Percentiles rank a stretch among this genome's conserved stretches.
These are phyloP conservation scores for Liolophura sinensis DNA, from an alignment of 1,140 invertebrate species.

Conservation along the genomic window DNA sequence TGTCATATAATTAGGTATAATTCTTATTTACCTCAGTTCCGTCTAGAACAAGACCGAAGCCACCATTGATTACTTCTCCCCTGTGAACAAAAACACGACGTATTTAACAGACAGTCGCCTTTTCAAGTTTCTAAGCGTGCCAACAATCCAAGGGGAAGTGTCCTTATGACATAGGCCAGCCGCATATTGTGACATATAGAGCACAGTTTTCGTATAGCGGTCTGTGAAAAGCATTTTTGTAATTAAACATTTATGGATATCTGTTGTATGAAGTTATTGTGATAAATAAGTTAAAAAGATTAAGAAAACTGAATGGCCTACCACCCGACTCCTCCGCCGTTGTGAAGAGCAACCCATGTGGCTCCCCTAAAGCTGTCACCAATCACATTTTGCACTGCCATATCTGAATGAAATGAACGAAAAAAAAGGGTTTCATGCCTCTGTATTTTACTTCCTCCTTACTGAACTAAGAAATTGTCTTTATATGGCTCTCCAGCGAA, in stretches of 20 bases:
- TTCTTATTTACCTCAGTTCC: slow-evolving; percentile 45
- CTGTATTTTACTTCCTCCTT: background rate
- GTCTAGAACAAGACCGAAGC: slow-evolving; percentile 72
- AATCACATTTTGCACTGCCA: slow-evolving; percentile 73
- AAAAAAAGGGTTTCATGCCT: background rate
- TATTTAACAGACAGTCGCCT: too few relatives aligned
- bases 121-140: too few relatives aligned
- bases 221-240: background rate
- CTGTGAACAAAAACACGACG: slow-evolving; percentile 52
- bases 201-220: background rate
- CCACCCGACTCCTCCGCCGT: slow-evolving; percentile 74
- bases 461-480: background rate
- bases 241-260: background rate
- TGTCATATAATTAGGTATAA: background rate
- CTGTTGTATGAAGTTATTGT: background rate
- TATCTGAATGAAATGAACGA: slow-evolving; percentile 59
- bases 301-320: slow-evolving; percentile 33
- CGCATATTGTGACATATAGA: background rate
- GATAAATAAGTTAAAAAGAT: background rate
- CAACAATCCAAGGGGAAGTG: background rate
- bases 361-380: slow-evolving; percentile 71
- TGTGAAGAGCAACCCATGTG: slow-evolving; percentile 73
- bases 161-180: background rate
- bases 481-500: too few relatives aligned
- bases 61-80: slow-evolving; percentile 74